These are phyloP conservation scores for Tenrec ecaudatus DNA, from an alignment of 2,113 vertebrate genomes.

Conservation along the genomic window DNA sequence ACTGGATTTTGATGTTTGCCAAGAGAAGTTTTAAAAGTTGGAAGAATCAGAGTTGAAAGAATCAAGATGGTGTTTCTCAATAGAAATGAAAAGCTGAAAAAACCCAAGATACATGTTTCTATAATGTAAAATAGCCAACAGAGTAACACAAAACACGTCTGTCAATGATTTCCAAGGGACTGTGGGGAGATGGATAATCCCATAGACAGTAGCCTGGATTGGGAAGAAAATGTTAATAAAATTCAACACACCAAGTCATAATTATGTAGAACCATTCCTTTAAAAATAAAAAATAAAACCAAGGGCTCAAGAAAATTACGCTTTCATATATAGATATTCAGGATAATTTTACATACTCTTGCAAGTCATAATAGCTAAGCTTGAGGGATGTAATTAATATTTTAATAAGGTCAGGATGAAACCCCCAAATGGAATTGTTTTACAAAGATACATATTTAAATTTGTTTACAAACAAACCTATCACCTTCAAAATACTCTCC, in stretches of 20 bases:
- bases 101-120: background rate
- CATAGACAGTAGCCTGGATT: background rate
- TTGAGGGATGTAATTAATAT: background rate
- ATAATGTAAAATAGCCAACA: background rate
- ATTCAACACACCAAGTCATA: background rate
- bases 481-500: too few relatives aligned
- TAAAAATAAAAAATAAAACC: background rate
- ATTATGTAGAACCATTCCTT: background rate
- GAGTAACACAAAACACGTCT: background rate
- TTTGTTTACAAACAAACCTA: too few relatives aligned
- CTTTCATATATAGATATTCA: background rate
- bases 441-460: background rate
- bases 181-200: background rate
- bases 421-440: background rate
- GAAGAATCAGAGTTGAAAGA: background rate
- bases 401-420: too few relatives aligned
- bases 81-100: background rate
- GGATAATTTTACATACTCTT: background rate
- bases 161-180: background rate
- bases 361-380: background rate
- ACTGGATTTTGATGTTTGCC: conserved; percentile 1
- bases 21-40: background rate
- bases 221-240: background rate
- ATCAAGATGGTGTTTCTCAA: background rate
- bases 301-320: background rate